Evolutionary conservation across 1,140 invertebrate genomes (phyloP).

Genomic region (Penaeus chinensis): DNA sequence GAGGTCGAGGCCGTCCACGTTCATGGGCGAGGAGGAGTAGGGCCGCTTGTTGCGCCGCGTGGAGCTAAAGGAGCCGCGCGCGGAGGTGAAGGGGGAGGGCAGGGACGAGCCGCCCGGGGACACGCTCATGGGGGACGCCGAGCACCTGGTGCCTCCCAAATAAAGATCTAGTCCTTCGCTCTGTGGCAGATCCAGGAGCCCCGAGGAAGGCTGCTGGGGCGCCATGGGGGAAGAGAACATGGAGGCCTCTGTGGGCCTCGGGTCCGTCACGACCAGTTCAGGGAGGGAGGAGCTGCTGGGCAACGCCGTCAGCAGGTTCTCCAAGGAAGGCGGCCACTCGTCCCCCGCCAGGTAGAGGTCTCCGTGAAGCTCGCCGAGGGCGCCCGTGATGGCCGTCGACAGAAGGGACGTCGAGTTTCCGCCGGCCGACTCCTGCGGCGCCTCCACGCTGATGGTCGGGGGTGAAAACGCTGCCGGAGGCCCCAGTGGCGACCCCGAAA

Average conservation of each 20-base stretch:
- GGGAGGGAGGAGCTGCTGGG: slow-evolving; percentile 39
- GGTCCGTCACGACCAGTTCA: slow-evolving; percentile 29
- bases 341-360: slow-evolving; percentile 62
- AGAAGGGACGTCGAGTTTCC: slow-evolving; percentile 20
- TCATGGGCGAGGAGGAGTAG: slow-evolving; percentile 54
- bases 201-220: background rate
- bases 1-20: slow-evolving; percentile 52
- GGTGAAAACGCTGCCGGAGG: slow-evolving; percentile 45
- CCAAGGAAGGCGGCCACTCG: slow-evolving; percentile 53
- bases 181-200: slow-evolving; percentile 46
- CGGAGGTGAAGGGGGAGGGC: slow-evolving; percentile 59
- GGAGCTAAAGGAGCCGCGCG: slow-evolving; percentile 52
- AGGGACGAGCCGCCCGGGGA: slow-evolving; percentile 52
- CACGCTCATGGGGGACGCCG: slow-evolving; percentile 60
- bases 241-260: background rate
- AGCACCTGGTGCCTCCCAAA: slow-evolving; percentile 31
- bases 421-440: slow-evolving; percentile 18
- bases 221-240: slow-evolving; percentile 16
- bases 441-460: slow-evolving; percentile 60
- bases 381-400: slow-evolving; percentile 53
- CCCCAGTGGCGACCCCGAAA: background rate
- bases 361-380: slow-evolving; percentile 56
- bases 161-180: slow-evolving; percentile 35
- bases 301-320: slow-evolving; percentile 51
- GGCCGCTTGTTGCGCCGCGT: slow-evolving; percentile 50